Evolutionary conservation across 2,888 invertebrate species (phyloP), one percentile per base, ranked within the genome.

Genomic region (Nemapogon koenigi): DNA sequence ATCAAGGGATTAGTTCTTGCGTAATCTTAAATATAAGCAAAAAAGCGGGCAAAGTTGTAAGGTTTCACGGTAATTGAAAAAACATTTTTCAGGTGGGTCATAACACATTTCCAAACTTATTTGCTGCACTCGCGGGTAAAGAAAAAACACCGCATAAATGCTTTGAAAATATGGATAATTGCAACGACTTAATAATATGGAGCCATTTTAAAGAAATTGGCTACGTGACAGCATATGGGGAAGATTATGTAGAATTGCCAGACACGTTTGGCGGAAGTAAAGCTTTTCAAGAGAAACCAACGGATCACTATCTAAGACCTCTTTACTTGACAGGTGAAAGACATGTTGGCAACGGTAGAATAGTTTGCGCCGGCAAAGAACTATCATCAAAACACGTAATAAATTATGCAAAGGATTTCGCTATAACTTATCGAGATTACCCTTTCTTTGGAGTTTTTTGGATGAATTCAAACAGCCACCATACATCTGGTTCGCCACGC

Each of bases 101-200:
- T 54, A 95, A 95, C 53, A 95, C 94, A 0, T 92, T 90, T 55
- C 93, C 95, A 0, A 97, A 96, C 64, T 65, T 96, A 35, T 88
- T 94, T 82, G 91, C 94, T 0, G 80, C 90, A 30, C 71, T 91
- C 10, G 86, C 89, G 0, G 95, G 94, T 1, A 76, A 82, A 44
- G 83, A 73, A 11, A 68, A 84, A 10, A 70, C 82, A 33, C 49
- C 60, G 1, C 62, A 75, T 17, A 81, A 83, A 10, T 81, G 73
- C 45, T 65, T 62, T 4, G 55, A 55, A 16, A 52, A 67, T 36
- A 81, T 81, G 55, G 82, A 83, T 22, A 55, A 87, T 36, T 91
- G 94, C 50, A 79, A 83, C 36, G 87, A 90, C 49, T 81, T 87
- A 0, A 81, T 93, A 43, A 75, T 93, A 27, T 95, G 94, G 94